These are phyloP conservation scores for Matsumyia berberina DNA, from an alignment of 2,888 invertebrate genomes.

Conservation along the genomic window DNA sequence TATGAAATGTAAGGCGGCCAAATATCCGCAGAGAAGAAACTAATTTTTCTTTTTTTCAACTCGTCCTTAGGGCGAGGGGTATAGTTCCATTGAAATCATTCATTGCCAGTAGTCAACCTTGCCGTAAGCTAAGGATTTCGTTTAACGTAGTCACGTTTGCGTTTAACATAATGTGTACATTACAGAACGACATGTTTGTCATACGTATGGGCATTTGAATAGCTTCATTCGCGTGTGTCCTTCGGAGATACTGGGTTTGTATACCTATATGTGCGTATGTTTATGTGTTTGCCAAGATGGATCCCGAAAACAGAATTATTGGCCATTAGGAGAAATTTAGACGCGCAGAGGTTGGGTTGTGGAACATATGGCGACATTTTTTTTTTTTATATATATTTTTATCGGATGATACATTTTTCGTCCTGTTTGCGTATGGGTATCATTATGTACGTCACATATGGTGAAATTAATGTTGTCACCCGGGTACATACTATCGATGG, in stretches of 20 bases:
- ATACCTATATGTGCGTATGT: neutral
- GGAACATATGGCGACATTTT: constrained; percentile 37
- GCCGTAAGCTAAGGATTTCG: constrained; percentile 43
- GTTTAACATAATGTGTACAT: constrained; percentile 58
- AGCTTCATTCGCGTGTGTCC: constrained; percentile 29
- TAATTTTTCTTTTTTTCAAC: constrained; percentile 4
- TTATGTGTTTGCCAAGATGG: constrained; percentile 7
- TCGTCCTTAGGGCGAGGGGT: neutral
- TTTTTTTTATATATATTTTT: too few species aligned
- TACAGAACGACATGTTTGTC: constrained; percentile 40
- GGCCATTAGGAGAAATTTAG: constrained; percentile 10
- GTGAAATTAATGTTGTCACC: constrained; percentile 8
- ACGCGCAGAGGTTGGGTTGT: constrained; percentile 8
- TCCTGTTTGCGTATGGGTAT: too few species aligned
- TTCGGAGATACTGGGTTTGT: neutral
- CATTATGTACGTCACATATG: constrained; percentile 21
- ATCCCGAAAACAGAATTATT: constrained; percentile 30
- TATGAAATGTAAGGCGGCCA: constrained; percentile 16
- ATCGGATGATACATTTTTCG: too few species aligned
- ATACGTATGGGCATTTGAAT: constrained; percentile 34
- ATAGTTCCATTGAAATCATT: constrained; percentile 12
- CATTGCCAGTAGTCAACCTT: constrained; percentile 40
- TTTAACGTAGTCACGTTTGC: constrained; percentile 57
- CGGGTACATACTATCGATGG: constrained; percentile 5
- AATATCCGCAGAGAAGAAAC: constrained; percentile 10